These are phyloP conservation scores for Lobophora halterata DNA, from an alignment of 2,888 invertebrate species.

Conservation along the genomic window DNA sequence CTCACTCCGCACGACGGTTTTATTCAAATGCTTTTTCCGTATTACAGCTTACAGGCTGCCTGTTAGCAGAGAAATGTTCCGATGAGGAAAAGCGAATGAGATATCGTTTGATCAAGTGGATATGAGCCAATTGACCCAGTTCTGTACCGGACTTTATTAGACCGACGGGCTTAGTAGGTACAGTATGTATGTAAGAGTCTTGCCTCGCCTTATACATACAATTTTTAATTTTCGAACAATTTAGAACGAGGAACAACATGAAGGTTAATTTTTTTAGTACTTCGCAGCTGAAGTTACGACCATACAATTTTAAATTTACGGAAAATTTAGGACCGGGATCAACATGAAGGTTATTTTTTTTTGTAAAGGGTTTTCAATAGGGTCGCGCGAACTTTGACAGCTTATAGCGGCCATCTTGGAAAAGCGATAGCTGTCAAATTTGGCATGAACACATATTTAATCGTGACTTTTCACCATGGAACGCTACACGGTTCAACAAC, in stretches of 20 bases:
- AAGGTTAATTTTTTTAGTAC: too few species aligned
- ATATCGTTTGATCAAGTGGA: slow-evolving; percentile 21
- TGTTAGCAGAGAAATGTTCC: neutral
- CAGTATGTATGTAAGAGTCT: too few species aligned
- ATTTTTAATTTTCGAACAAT: too few species aligned
- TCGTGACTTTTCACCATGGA: slow-evolving; percentile 8
- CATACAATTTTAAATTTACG: too few species aligned
- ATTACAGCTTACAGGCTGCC: too few species aligned
- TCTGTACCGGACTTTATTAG: slow-evolving; percentile 18
- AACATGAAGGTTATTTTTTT: too few species aligned
- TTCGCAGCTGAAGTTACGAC: too few species aligned
- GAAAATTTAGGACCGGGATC: too few species aligned
- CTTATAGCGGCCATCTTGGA: slow-evolving; percentile 3
- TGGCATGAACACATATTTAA: slow-evolving; percentile 4
- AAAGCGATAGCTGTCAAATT: slow-evolving; percentile 10
- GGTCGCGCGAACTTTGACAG: slow-evolving; percentile 6
- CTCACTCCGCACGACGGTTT: too few species aligned
- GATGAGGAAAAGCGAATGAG: slow-evolving; percentile 13
- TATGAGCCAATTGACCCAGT: slow-evolving; percentile 22
- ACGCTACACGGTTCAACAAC: slow-evolving; percentile 9
- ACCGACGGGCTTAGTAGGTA: slow-evolving; percentile 6
- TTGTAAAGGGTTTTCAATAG: slow-evolving; percentile 12
- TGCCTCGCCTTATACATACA: too few species aligned
- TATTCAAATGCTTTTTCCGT: too few species aligned
- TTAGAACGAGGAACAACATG: too few species aligned